These are phyloP conservation scores for Pardosa pseudoannulata DNA, from an alignment of 2,888 invertebrate species.

Conservation along the genomic window DNA sequence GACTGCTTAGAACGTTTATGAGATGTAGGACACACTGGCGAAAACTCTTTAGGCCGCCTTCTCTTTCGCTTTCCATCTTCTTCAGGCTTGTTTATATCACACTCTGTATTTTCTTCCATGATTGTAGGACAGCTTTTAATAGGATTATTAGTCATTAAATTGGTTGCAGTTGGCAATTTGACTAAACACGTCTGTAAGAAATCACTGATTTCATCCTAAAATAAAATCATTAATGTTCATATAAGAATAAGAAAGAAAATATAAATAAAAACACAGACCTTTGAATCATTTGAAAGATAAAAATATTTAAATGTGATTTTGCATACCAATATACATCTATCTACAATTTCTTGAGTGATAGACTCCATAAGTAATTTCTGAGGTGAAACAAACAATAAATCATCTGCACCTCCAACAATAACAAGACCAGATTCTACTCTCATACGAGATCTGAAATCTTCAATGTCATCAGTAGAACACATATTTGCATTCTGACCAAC, in stretches of 20 bases:
- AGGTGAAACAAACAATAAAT: constrained; percentile 84
- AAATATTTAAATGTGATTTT: not conserved
- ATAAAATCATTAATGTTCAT: too few species aligned
- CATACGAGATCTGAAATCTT: constrained; percentile 86
- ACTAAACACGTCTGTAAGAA: constrained; percentile 38
- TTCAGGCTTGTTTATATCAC: constrained; percentile 6
- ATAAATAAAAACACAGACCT: too few species aligned
- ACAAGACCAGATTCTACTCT: constrained; percentile 86
- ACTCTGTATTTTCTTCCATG: constrained; percentile 32
- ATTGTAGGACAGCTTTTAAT: constrained; percentile 48
- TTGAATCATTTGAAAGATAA: too few species aligned
- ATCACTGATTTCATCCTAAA: constrained; percentile 63
- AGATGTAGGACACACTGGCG: constrained; percentile 41
- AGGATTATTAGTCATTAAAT: not conserved
- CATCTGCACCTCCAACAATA: constrained; percentile 88
- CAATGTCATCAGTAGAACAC: constrained; percentile 85
- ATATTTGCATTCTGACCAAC: constrained; percentile 84
- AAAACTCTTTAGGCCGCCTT: constrained; percentile 56
- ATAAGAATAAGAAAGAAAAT: not conserved
- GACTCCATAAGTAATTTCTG: constrained; percentile 85
- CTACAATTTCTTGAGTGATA: constrained; percentile 88
- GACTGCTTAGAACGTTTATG: constrained; percentile 36
- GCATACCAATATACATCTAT: constrained; percentile 82
- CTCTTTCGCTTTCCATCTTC: constrained; percentile 47
- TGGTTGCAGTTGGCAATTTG: constrained; percentile 37